Evolutionary conservation across 2,797 vertebrate species (phyloP).

Genomic region (Nyctalus aviator): DNA sequence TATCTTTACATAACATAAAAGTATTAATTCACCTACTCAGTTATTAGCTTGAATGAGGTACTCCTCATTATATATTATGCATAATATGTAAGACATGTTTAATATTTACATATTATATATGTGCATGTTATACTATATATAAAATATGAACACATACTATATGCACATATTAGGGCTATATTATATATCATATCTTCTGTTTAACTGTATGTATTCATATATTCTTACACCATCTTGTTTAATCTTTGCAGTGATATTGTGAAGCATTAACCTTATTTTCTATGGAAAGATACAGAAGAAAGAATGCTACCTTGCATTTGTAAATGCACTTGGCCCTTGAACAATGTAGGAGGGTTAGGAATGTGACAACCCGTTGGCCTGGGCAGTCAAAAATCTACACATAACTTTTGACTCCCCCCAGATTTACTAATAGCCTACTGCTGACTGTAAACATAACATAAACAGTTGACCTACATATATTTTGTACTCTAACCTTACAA

Average conservation of each 20-base stretch:
- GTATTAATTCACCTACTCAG: neutral
- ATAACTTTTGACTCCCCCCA: neutral
- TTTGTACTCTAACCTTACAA: neutral
- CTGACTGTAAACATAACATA: neutral
- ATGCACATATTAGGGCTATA: neutral
- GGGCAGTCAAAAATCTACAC: neutral
- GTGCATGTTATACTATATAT: neutral
- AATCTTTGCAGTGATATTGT: neutral
- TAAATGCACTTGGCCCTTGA: neutral
- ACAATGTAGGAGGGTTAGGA: neutral
- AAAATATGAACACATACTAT: neutral
- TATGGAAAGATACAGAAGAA: neutral
- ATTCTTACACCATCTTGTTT: neutral
- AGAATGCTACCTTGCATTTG: neutral
- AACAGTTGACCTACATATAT: neutral
- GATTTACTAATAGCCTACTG: neutral
- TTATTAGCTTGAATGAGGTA: neutral
- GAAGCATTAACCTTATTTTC: neutral
- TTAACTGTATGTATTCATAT: neutral
- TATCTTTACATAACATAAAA: neutral
- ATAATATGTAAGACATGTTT: neutral
- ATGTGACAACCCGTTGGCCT: neutral
- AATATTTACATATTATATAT: neutral
- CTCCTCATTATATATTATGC: neutral
- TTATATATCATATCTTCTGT: neutral